These are phyloP conservation scores for Brachylomia viminalis DNA, from an alignment of 2,888 invertebrate species.

Conservation along the genomic window DNA sequence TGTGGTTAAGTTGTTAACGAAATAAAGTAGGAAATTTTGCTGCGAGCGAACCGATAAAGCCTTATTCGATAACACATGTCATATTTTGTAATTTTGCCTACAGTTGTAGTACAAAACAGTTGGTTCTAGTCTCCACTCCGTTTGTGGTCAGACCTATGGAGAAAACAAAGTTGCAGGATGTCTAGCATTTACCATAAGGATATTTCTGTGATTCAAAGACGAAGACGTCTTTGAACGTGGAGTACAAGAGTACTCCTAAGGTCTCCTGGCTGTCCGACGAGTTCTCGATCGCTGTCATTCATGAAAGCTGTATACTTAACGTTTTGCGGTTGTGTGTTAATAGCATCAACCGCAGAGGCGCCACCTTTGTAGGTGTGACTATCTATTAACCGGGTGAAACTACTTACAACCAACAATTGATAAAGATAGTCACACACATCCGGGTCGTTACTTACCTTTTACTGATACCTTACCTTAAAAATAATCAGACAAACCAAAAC, in stretches of 20 bases:
- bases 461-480: too few relatives aligned
- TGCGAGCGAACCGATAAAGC: not conserved
- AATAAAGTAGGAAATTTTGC: conserved; percentile 4
- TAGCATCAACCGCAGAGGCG: conserved; percentile 22
- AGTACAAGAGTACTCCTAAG: too few relatives aligned
- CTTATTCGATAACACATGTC: not conserved
- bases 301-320: conserved; percentile 21
- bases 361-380: not conserved
- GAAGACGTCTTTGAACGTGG: too few relatives aligned
- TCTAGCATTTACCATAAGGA: not conserved
- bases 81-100: not conserved
- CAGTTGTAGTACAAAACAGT: not conserved
- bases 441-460: not conserved
- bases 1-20: conserved; percentile 23
- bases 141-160: not conserved
- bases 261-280: not conserved
- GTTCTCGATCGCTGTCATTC: not conserved
- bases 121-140: not conserved
- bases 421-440: conserved; percentile 23
- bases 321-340: conserved; percentile 27
- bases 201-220: not conserved
- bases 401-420: not conserved
- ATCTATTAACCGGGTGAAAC: conserved; percentile 19
- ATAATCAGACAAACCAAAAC: too few relatives aligned
- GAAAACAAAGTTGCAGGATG: not conserved